These are phyloP conservation scores for Eudasyphora cyanicolor DNA, from an alignment of 2,888 invertebrate species.

Conservation along the genomic window DNA sequence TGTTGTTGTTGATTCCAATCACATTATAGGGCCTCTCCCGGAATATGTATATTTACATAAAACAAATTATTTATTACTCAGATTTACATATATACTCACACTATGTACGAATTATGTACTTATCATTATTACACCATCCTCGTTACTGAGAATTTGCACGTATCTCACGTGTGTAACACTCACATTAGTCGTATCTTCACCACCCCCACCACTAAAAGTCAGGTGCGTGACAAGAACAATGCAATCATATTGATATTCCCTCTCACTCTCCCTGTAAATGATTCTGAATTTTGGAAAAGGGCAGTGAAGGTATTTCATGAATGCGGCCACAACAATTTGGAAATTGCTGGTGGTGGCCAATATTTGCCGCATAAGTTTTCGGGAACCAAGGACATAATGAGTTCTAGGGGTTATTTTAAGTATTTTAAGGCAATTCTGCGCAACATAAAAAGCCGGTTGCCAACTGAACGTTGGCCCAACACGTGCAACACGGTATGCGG, in stretches of 20 bases:
- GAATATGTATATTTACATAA: no score
- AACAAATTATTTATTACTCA: no score
- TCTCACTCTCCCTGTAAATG: background rate
- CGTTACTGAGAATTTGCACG: no score
- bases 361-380: background rate
- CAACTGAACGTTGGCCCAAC: conserved; percentile 38
- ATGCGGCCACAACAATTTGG: background rate
- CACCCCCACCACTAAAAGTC: background rate
- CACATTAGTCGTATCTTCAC: background rate
- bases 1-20: no score
- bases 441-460: background rate
- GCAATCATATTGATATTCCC: background rate
- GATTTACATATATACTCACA: no score
- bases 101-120: no score
- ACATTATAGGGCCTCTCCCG: no score
- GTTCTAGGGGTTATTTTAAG: background rate
- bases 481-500: conserved; percentile 36
- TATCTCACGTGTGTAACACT: background rate
- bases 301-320: background rate
- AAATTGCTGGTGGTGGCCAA: background rate
- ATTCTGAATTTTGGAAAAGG: background rate
- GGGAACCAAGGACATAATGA: background rate
- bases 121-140: no score
- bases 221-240: conserved; percentile 17
- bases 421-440: background rate